phyloP scores from a whole-genome alignment of 2,888 invertebrate species.

The Drosophila setosimentum region DNA sequence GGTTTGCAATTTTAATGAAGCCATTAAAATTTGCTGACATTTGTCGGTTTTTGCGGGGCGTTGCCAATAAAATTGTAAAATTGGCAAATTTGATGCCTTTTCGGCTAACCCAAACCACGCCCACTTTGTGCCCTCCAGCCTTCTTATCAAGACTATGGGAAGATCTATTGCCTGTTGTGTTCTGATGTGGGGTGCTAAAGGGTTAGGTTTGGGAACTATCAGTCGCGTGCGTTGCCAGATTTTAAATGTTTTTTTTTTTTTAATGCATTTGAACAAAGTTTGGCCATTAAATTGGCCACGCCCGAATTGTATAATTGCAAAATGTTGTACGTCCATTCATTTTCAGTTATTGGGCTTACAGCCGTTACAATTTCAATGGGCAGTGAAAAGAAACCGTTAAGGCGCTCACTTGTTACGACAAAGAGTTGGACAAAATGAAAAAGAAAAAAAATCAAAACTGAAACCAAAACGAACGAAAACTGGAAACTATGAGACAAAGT shows the following conservation, averaged over 20 bases:
- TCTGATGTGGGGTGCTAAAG: conserved; percentile 49
- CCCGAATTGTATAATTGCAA: conserved; percentile 66
- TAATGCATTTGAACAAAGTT: conserved; percentile 55
- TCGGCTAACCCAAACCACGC: conserved; percentile 42
- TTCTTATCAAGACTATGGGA: conserved; percentile 13
- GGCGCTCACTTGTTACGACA: conserved; percentile 70
- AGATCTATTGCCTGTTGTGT: conserved; percentile 41
- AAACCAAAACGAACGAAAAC: conserved; percentile 21
- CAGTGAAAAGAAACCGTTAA: conserved; percentile 55
- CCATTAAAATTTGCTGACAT: conserved; percentile 78
- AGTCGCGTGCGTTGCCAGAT: conserved; percentile 50
- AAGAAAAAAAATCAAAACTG: conserved; percentile 10
- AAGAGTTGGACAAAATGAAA: conserved; percentile 19
- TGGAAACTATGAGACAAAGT: conserved; percentile 50
- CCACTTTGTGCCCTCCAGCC: conserved; percentile 38
- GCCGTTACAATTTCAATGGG: conserved; percentile 53
- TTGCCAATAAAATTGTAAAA: conserved; percentile 70
- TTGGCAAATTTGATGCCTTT: conserved; percentile 61
- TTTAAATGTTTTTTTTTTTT: conserved; percentile 2
- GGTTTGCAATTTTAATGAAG: conserved; percentile 68
- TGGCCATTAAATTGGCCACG: conserved; percentile 73
- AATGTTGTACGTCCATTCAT: conserved; percentile 61
- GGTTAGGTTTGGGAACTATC: conserved; percentile 46
- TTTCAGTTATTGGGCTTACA: conserved; percentile 31
- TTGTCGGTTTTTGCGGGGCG: conserved; percentile 71